These are phyloP conservation scores for Eristalis pertinax DNA, from an alignment of 2,888 invertebrate species.

Conservation along the genomic window DNA sequence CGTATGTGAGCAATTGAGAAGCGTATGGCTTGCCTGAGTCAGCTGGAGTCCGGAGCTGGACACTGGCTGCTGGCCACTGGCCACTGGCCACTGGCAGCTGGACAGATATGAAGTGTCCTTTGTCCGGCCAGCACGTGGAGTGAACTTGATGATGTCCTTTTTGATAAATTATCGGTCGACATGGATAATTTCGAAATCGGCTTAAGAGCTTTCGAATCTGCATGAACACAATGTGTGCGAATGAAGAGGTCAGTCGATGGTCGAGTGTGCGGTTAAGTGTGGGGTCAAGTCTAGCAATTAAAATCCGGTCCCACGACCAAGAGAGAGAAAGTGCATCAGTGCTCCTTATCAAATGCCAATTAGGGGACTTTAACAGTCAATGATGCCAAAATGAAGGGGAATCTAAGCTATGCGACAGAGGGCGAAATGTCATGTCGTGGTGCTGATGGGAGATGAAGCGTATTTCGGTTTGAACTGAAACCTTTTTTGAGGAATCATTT, in stretches of 20 bases:
- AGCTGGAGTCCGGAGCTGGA: background rate
- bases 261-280: conserved; percentile 8
- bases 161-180: conserved; percentile 31
- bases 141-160: conserved; percentile 50
- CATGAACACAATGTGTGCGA: background rate
- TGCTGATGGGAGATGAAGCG: background rate
- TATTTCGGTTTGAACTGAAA: background rate
- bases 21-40: conserved; percentile 13
- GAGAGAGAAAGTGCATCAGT: background rate
- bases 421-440: no score
- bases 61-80: background rate
- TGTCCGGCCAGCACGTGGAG: conserved; percentile 21
- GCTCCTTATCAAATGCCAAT: background rate
- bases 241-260: conserved; percentile 2
- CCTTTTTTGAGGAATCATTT: background rate
- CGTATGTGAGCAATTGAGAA: conserved; percentile 51
- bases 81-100: background rate
- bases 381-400: background rate
- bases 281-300: conserved; percentile 15
- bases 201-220: conserved; percentile 27
- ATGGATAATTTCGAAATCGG: conserved; percentile 42
- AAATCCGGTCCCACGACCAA: background rate
- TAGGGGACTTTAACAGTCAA: background rate
- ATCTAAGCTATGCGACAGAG: background rate
- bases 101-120: conserved; percentile 33